A percentile compares a stretch with the other conserved stretches of the same genome.
Conservation (phyloP, 2,113 vertebrate genomes). For the Larimichthys crocea region DNA sequence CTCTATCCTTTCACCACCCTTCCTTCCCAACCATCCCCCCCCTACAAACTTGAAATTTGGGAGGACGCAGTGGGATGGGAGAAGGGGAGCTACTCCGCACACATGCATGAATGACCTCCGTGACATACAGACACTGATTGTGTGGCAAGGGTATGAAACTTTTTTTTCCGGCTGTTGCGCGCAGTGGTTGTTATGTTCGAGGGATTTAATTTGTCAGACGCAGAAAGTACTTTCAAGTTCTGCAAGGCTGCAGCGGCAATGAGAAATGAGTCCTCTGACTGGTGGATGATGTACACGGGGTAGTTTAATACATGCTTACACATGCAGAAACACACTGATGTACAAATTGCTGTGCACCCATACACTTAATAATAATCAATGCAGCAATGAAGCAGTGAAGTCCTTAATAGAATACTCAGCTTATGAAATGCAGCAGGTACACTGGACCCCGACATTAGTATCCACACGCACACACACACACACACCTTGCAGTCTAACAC, state of each 20-base stretch:
- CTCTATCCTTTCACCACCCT: background rate
- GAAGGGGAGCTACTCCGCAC: background rate
- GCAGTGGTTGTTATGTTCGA: background rate
- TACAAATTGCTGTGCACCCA: slow-evolving; percentile 12
- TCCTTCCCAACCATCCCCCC: no score
- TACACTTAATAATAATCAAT: slow-evolving; percentile 37
- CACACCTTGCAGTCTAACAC: slow-evolving; percentile 18
- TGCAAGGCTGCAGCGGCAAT: slow-evolving; percentile 1
- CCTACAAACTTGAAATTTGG: slow-evolving; percentile 55
- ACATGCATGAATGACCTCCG: background rate
- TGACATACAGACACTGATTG: background rate
- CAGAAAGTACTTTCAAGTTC: slow-evolving; percentile 19
- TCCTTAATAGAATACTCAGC: slow-evolving; percentile 33
- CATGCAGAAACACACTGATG: slow-evolving; percentile 1
- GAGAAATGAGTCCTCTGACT: slow-evolving; percentile 11
- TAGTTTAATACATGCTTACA: slow-evolving; percentile 39
- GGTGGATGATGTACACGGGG: background rate
- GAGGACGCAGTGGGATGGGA: slow-evolving; percentile 27
- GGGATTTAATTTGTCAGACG: background rate
- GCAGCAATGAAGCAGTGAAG: slow-evolving; percentile 20
- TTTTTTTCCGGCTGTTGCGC: background rate
- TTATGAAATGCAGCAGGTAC: background rate
- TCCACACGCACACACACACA: background rate
- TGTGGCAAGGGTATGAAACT: background rate
- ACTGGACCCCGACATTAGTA: background rate